Evolutionary conservation across 2,113 vertebrate genomes (phyloP), one percentile per base, ranked within the genome.

Genomic region (Stigmatopora argus): DNA sequence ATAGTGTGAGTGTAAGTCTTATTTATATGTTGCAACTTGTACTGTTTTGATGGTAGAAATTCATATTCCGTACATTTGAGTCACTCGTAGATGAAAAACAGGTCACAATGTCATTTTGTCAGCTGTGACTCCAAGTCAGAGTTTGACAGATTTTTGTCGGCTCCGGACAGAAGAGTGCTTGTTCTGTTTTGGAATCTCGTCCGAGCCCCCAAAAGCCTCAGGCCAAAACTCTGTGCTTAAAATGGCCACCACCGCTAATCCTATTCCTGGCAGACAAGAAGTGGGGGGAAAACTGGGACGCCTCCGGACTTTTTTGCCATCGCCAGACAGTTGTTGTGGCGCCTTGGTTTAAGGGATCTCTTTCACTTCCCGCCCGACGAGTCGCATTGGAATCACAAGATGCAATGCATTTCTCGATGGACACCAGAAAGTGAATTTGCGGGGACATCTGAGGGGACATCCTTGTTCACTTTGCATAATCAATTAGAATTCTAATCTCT

Each of bases 211-310:
- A 41, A 60, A 44, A 19, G 75, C 83, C 88, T 60, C 63, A 9
- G 89, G 87, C 80, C 78, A 71, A 86, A 74, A 72, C 73, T 77
- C 79, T 77, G 81, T 82, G 77, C 73, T 75, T 21, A 1, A 23
- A 23, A 14, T 56, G 26, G 64, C 82, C 78, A 11, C 82, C 78
- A 9, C 56, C 76, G 57, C 79, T 87, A 85, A 88, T 88, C 88
- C 77, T 71, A 79, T 89, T 89, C 70, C 78, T 63, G 72, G 60
- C 74, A 46, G 56, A 64, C 63, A 18, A 18, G 52, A 71, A 68
- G 66, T 69, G 31, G 71, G 72, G 11, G 4, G 52, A 53, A 23
- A 21, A 19, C 51, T 23, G 51, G 26, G 38, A 12, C 45, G 11
- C 45, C 13, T 46, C 12, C 45, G 45, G 45, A 13, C 13, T 13